Evolutionary conservation across 2,888 invertebrate species (phyloP).

Genomic region (Didymodactylos carnosus): DNA sequence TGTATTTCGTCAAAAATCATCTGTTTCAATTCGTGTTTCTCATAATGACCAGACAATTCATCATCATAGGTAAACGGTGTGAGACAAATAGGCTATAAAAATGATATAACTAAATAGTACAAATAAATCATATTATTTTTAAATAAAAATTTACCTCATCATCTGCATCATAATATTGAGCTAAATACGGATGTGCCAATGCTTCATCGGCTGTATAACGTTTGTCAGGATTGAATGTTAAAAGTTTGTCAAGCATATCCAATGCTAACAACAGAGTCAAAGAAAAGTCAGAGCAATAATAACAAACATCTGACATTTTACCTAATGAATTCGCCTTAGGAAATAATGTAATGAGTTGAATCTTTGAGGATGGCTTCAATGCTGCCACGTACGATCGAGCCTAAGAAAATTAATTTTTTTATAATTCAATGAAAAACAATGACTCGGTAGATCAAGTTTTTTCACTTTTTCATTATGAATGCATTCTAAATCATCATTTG

Average conservation of each 20-base stretch:
- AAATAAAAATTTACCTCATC: constrained; percentile 59
- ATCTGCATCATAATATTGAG: constrained; percentile 97
- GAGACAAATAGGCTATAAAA: background rate
- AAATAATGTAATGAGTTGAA: background rate
- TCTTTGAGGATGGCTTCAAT: no score
- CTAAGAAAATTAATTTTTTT: no score
- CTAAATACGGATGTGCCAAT: constrained; percentile 87
- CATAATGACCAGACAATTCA: background rate
- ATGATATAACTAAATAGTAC: background rate
- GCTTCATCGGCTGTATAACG: constrained; percentile 91
- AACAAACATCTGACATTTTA: background rate
- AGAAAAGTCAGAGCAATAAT: background rate
- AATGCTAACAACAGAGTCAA: constrained; percentile 45
- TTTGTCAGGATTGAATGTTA: constrained; percentile 90
- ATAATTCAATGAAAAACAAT: background rate
- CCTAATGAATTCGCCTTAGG: background rate
- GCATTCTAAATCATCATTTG: constrained; percentile 84
- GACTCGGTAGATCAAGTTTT: no score
- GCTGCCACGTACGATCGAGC: no score
- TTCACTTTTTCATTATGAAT: constrained; percentile 88
- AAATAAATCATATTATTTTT: background rate
- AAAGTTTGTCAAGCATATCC: constrained; percentile 88
- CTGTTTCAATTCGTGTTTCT: background rate
- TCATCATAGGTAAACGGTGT: background rate
- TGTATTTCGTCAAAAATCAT: background rate